These are phyloP conservation scores for Paragorgia papillata DNA, from an alignment of 92 coral and sea anemone species.

Conservation along the genomic window DNA sequence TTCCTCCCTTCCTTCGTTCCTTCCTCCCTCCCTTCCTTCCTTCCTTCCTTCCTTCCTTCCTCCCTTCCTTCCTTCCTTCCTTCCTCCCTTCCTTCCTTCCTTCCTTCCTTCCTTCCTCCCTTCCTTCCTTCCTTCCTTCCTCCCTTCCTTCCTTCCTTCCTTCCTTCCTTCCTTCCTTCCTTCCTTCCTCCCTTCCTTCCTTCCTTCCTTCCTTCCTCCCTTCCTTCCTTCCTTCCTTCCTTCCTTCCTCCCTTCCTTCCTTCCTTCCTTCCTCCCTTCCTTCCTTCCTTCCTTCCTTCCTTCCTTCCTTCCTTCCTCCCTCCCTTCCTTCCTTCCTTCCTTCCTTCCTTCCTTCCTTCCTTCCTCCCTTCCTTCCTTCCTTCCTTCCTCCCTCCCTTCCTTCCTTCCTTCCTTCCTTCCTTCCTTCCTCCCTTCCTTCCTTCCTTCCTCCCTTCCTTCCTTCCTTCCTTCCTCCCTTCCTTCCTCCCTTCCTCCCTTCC, in stretches of 20 bases:
- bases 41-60: background rate
- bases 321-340: background rate
- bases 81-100: slow-evolving; percentile 1
- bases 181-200: slow-evolving; percentile 7
- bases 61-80: background rate
- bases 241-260: background rate
- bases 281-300: background rate
- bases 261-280: background rate
- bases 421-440: no score
- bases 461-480: no score
- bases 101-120: background rate
- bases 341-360: background rate
- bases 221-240: background rate
- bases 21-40: background rate
- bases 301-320: background rate
- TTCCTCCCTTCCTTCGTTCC: background rate
- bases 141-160: background rate
- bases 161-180: background rate
- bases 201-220: no score
- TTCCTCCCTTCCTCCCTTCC: no score
- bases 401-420: no score
- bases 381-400: no score
- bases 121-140: slow-evolving; percentile 3
- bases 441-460: no score
- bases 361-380: no score